Conservation (phyloP, 2,888 invertebrate species). For the Chydorus sphaericus region DNA sequence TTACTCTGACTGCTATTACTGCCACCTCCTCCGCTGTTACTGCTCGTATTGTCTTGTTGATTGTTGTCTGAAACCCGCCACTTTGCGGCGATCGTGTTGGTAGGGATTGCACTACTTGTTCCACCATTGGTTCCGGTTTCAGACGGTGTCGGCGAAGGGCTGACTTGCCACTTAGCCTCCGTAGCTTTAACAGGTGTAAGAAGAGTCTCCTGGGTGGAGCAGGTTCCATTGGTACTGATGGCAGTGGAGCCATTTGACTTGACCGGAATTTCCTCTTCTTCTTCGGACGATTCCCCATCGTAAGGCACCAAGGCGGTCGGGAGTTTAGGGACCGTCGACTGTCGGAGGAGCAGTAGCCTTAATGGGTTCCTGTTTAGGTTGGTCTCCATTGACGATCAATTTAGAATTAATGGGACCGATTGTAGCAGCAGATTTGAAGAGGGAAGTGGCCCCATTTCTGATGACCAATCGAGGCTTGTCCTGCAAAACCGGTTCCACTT, state of each 20-base stretch:
- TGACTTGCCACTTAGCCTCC: not conserved
- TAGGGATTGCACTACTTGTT: not conserved
- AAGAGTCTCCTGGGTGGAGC: too few relatives aligned
- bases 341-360: too few relatives aligned
- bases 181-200: conserved; percentile 1
- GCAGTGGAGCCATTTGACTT: not conserved
- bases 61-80: conserved; percentile 11
- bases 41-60: conserved; percentile 5
- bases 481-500: not conserved
- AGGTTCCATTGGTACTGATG: not conserved
- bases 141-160: not conserved
- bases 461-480: conserved; percentile 10
- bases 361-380: too few relatives aligned
- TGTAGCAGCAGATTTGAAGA: not conserved
- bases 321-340: too few relatives aligned
- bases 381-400: too few relatives aligned
- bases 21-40: conserved; percentile 15
- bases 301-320: conserved; percentile 14
- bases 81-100: not conserved
- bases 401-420: not conserved
- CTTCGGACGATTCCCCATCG: conserved; percentile 22
- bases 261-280: conserved; percentile 16
- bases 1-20: conserved; percentile 20
- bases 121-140: not conserved
- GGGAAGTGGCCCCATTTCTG: not conserved